These are phyloP conservation scores for Caranx ignobilis DNA, from an alignment of 2,113 vertebrate genomes.

Conservation along the genomic window DNA sequence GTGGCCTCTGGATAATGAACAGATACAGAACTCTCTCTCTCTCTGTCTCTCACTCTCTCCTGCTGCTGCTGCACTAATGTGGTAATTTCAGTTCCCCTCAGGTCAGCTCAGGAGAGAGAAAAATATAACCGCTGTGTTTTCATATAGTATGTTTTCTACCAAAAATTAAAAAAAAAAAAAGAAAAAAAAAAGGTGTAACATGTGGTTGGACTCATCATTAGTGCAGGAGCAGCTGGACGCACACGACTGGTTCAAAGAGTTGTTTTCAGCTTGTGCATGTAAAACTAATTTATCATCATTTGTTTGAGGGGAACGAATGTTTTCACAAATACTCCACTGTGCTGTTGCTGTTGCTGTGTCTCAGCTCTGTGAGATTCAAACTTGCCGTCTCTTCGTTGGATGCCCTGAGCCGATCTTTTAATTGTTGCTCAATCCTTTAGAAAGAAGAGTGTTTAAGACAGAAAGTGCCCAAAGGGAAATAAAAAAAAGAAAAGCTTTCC, in stretches of 20 bases:
- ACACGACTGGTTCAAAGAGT: background rate
- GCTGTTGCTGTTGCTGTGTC: background rate
- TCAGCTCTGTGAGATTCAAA: slow-evolving; percentile 14
- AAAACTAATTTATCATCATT: background rate
- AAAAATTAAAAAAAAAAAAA: background rate
- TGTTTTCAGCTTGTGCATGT: background rate
- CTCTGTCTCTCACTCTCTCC: background rate
- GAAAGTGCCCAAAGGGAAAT: slow-evolving; percentile 46
- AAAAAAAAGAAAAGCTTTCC: slow-evolving; percentile 29
- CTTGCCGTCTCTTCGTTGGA: slow-evolving; percentile 15
- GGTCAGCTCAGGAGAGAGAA: background rate
- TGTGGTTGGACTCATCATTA: background rate
- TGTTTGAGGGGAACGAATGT: background rate
- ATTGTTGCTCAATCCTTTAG: slow-evolving; percentile 48
- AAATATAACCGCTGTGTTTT: background rate
- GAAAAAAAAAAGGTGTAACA: background rate
- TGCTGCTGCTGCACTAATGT: background rate
- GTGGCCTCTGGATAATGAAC: background rate
- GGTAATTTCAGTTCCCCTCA: slow-evolving; percentile 4
- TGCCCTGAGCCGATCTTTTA: slow-evolving; percentile 39
- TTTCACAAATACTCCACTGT: background rate
- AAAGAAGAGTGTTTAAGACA: slow-evolving; percentile 19
- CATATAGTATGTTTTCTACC: background rate
- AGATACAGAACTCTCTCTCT: background rate
- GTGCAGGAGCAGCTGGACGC: background rate